Evolutionary conservation across 2,797 vertebrate genomes (phyloP).

Genomic region (Protonibea diacanthus): DNA sequence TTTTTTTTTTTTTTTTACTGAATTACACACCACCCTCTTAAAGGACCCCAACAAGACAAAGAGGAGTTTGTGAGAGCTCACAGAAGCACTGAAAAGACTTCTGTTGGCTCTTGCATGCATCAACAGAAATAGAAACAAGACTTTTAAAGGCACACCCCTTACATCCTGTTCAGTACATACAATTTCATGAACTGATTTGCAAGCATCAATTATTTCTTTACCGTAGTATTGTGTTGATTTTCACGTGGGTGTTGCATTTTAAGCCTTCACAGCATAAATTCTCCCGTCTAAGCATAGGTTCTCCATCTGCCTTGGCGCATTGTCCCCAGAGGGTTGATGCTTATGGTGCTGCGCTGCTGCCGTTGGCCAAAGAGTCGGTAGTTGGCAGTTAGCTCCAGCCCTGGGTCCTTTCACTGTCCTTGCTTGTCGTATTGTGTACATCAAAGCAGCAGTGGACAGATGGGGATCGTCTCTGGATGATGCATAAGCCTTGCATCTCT

Average conservation of each 20-base stretch:
- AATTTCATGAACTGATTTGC: not conserved
- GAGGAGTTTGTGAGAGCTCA: constrained; percentile 59
- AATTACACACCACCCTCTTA: constrained; percentile 58
- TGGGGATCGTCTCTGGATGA: constrained; percentile 4
- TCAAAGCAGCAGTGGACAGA: constrained; percentile 4
- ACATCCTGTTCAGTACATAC: not conserved
- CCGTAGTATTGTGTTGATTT: not conserved
- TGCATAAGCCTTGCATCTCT: constrained; percentile 12
- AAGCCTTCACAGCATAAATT: constrained; percentile 14
- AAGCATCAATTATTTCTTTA: not conserved
- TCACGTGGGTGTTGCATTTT: not conserved
- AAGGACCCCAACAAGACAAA: constrained; percentile 64
- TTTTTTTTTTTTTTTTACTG: constrained; percentile 36
- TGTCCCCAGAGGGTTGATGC: constrained; percentile 59
- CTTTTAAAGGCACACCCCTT: constrained; percentile 23
- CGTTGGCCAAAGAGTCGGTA: not conserved
- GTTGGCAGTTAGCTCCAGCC: constrained; percentile 47
- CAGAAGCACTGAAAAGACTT: constrained; percentile 42
- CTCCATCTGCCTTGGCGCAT: constrained; percentile 61
- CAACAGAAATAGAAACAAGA: constrained; percentile 9
- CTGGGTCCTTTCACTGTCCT: constrained; percentile 35
- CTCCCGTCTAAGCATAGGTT: constrained; percentile 38
- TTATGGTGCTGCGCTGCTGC: constrained; percentile 32
- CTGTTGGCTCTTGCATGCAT: constrained; percentile 4
- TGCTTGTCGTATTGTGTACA: constrained; percentile 20